These are phyloP conservation scores for Turdus rufiventris DNA, from an alignment of 2,113 vertebrate genomes.

Conservation along the genomic window DNA sequence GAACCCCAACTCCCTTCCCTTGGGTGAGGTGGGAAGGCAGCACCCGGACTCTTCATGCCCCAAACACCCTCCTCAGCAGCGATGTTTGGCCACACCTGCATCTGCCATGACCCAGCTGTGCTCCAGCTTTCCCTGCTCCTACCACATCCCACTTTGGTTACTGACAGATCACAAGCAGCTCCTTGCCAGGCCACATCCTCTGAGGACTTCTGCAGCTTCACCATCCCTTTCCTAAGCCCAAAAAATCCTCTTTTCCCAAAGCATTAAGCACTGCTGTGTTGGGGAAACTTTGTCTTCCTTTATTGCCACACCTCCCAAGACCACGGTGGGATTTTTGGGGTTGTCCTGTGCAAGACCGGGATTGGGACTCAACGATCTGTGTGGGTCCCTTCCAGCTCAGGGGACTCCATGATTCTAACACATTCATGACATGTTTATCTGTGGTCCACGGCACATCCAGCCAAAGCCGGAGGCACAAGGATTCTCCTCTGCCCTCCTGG, in stretches of 20 bases:
- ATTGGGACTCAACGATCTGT: neutral
- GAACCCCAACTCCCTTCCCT: neutral
- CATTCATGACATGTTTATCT: neutral
- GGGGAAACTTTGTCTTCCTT: neutral
- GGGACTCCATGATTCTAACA: neutral
- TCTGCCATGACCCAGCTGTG: neutral
- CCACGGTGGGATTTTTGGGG: neutral
- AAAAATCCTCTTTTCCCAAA: neutral
- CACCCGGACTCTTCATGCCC: neutral
- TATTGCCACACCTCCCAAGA: neutral
- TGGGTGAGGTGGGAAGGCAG: neutral
- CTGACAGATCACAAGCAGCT: neutral
- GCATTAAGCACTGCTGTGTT: neutral
- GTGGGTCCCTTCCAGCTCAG: neutral
- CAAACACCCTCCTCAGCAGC: neutral
- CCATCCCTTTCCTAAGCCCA: neutral
- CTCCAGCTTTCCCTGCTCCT: neutral
- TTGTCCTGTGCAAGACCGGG: neutral
- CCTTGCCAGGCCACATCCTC: neutral
- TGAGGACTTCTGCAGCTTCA: neutral
- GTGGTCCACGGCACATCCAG: neutral
- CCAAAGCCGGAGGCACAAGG: fast-evolving
- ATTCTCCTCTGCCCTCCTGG: neutral
- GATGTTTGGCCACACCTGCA: fast-evolving
- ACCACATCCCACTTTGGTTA: fast-evolving